Conservation (phyloP, 2,113 vertebrate species). For the Struthidea cinerea region DNA sequence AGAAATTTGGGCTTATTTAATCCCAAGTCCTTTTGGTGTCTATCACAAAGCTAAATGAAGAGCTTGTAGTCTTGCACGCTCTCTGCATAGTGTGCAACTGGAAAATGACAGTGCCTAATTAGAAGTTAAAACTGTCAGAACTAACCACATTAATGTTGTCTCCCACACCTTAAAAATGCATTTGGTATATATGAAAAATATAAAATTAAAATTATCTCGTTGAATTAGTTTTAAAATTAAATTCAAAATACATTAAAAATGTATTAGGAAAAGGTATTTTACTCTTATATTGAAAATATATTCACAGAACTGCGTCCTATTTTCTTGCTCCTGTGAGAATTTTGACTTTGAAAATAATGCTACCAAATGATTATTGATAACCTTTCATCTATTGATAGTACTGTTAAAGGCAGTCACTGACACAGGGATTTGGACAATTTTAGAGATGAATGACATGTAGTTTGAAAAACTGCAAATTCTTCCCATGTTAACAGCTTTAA, state of each 20-base stretch:
- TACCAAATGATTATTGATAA: background rate
- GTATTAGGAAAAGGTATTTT: background rate
- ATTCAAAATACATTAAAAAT: background rate
- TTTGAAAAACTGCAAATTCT: background rate
- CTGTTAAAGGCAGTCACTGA: background rate
- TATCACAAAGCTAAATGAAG: constrained; percentile 67
- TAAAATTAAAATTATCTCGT: background rate
- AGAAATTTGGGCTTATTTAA: constrained; percentile 43
- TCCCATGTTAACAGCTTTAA: background rate
- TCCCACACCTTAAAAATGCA: background rate
- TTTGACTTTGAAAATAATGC: background rate
- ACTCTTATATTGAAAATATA: background rate
- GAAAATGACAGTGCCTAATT: background rate
- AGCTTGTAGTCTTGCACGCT: constrained; percentile 30
- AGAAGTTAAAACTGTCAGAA: background rate
- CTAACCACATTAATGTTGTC: background rate
- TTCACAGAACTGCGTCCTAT: background rate
- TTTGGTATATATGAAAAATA: background rate
- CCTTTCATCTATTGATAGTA: background rate
- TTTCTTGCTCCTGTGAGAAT: background rate
- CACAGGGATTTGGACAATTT: background rate
- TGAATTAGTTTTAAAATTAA: background rate
- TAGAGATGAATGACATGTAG: background rate
- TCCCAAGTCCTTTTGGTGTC: constrained; percentile 22
- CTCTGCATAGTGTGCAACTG: background rate